Evolutionary conservation across 2,113 vertebrate genomes (phyloP), one percentile per base, ranked within the genome.

Genomic region (Stegastes partitus): DNA sequence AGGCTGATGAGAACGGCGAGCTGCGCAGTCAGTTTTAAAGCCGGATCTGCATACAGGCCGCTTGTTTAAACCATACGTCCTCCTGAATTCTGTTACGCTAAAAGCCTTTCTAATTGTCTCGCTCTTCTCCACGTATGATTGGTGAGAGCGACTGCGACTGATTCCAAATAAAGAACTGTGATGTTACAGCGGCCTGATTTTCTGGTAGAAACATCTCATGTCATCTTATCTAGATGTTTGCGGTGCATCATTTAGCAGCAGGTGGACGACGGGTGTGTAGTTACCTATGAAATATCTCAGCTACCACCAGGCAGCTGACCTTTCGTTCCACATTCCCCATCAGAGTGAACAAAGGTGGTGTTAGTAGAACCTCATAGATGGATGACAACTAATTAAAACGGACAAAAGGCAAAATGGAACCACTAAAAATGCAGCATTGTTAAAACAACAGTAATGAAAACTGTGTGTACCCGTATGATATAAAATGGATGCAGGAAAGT

Each of bases 301-400:
- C 86, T 91, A 91, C 84, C 74, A 87, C 86, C 91, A 90, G 83
- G 14, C 45, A 65, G 54, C 55, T 92, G 87, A 90, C 90, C 87
- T 92, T 91, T 92, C 16, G 67, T 85, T 82, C 49, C 56, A 22
- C 49, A 54, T 57, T 34, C 50, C 23, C 19, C 53, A 25, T 7
- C 25, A 44, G 62, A 78, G 22, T 63, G 68, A 69, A 77, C 16
- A 10, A 51, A 55, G 31, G 49, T 34, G 31, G 2, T 1, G 31
- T 34, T 34, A 34, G 31, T 9, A 34, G 31, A 34, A 58, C 28
- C 50, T 34, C 10, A 44, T 57, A 16, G 31, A 79, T 44, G 72
- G 79, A 56, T 66, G 37, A 85, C 23, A 64, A 53, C 7, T 11
- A 61, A 50, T 21, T 23, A 22, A 2, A 19, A 53, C 14, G n/a